These are phyloP conservation scores for Heptranchias perlo DNA, from an alignment of 2,113 vertebrate genomes.

Conservation along the genomic window DNA sequence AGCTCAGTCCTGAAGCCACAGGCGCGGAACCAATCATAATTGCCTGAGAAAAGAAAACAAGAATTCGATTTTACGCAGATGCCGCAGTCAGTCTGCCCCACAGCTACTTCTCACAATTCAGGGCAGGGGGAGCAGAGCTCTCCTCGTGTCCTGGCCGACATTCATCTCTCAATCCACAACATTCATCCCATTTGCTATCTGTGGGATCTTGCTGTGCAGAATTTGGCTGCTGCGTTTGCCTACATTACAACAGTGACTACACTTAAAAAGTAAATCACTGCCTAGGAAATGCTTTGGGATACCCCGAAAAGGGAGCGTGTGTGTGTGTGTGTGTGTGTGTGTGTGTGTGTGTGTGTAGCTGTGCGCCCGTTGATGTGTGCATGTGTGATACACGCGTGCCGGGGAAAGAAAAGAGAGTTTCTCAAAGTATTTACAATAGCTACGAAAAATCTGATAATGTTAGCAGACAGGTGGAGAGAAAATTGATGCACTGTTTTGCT, in stretches of 20 bases:
- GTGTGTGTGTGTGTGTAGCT: no score
- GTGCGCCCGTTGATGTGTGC: no score
- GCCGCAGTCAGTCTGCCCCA: not conserved
- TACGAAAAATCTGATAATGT: not conserved
- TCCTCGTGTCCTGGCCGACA: not conserved
- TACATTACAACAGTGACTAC: not conserved
- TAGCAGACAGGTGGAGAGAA: not conserved
- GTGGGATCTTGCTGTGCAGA: not conserved
- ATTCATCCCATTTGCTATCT: not conserved
- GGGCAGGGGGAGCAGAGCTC: not conserved
- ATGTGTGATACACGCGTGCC: no score
- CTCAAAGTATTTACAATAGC: not conserved
- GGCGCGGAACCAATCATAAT: constrained; percentile 71
- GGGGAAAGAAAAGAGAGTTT: not conserved
- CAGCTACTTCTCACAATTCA: not conserved
- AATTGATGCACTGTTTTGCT: not conserved
- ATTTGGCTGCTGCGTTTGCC: not conserved
- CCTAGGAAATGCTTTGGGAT: not conserved
- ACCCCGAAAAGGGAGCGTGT: not conserved
- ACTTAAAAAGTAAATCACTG: not conserved
- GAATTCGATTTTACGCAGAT: not conserved
- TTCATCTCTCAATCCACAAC: not conserved
- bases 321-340: not conserved
- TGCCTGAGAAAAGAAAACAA: constrained; percentile 61
- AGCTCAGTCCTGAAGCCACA: constrained; percentile 85